phyloP scores from a whole-genome alignment of 2,113 vertebrate genomes.

The Aramus guarauna region DNA sequence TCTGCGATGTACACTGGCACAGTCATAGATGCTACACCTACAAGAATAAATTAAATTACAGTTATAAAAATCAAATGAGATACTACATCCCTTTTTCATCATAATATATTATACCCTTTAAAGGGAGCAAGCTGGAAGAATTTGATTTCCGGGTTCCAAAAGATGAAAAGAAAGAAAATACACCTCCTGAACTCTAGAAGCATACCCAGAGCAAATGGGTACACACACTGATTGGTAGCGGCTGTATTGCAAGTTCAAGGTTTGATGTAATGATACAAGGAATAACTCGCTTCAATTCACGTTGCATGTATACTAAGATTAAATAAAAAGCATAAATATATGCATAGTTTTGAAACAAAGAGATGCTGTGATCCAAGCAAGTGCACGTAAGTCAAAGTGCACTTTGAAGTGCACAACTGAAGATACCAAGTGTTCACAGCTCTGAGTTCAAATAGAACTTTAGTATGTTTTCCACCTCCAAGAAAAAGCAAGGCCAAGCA shows the following conservation, averaged over 20 bases:
- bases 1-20: conserved; percentile 97
- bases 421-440: neutral
- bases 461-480: neutral
- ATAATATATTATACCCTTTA: neutral
- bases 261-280: neutral
- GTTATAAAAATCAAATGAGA: neutral
- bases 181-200: neutral
- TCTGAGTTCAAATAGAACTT: neutral
- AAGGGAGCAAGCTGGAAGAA: neutral
- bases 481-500: neutral
- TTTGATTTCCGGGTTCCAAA: neutral
- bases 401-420: no score
- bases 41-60: neutral
- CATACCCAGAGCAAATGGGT: neutral
- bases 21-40: conserved; percentile 95
- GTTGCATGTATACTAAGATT: neutral
- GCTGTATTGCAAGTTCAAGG: neutral
- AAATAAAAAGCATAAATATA: neutral
- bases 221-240: neutral
- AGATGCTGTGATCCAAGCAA: neutral
- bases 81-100: neutral
- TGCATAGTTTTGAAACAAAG: neutral
- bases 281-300: neutral
- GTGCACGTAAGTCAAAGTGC: neutral
- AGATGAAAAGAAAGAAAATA: neutral